Evolutionary conservation across 1,140 invertebrate species (phyloP).

Genomic region (Bacillus rossius): DNA sequence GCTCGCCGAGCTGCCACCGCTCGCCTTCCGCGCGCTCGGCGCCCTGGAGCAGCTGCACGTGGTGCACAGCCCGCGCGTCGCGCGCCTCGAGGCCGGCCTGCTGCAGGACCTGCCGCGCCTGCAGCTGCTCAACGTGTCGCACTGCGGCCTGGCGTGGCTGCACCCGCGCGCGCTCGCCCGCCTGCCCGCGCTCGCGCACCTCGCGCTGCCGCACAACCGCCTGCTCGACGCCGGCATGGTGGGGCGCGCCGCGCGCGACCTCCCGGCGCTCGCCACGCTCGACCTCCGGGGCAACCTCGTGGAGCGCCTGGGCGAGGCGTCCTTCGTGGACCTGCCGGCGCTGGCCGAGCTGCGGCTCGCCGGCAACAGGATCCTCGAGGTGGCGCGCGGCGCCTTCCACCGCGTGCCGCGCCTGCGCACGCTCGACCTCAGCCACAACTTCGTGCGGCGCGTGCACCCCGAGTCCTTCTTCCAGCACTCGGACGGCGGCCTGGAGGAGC

Average conservation of each 20-base stretch:
- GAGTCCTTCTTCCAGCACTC: slow-evolving; percentile 65
- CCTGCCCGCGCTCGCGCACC: slow-evolving; percentile 61
- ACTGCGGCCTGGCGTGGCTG: slow-evolving; percentile 71
- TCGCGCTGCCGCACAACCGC: slow-evolving; percentile 63
- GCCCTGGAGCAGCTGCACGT: slow-evolving; percentile 70
- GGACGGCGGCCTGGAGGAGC: slow-evolving; percentile 55
- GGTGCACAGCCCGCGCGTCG: slow-evolving; percentile 56
- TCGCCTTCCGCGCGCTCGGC: slow-evolving; percentile 64
- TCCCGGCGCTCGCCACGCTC: slow-evolving; percentile 61
- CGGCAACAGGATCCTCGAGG: slow-evolving; percentile 65
- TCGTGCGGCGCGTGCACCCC: slow-evolving; percentile 68
- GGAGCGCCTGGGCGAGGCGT: slow-evolving; percentile 61
- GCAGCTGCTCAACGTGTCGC: slow-evolving; percentile 65
- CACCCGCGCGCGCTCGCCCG: slow-evolving; percentile 68
- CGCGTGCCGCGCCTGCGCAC: slow-evolving; percentile 63
- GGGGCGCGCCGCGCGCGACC: slow-evolving; percentile 65
- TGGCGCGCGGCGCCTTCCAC: slow-evolving; percentile 73
- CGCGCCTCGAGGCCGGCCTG: slow-evolving; percentile 61
- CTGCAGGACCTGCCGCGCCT: slow-evolving; percentile 69
- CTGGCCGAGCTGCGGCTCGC: slow-evolving; percentile 63
- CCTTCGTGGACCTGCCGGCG: slow-evolving; percentile 71
- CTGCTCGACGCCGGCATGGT: slow-evolving; percentile 71
- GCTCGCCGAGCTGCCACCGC: slow-evolving; percentile 60
- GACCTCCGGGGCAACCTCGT: slow-evolving; percentile 66
- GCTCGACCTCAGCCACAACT: slow-evolving; percentile 72